Conservation (phyloP, 2,113 vertebrate genomes). For the Mobula birostris region DNA sequence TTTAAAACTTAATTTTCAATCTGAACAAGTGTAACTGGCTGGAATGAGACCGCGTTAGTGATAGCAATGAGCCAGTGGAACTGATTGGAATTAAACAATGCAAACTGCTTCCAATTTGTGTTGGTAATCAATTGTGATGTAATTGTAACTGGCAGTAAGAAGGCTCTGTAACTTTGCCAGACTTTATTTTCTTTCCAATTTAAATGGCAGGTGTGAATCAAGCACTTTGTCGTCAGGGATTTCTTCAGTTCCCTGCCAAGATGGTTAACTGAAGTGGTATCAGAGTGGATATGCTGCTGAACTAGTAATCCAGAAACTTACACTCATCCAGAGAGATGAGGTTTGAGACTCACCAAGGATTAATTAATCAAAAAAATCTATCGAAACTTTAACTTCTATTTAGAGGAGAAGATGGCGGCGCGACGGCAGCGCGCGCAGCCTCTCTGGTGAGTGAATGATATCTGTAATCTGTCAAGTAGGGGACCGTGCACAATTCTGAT, state of each 20-base stretch:
- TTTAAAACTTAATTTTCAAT: background rate
- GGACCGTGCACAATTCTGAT: too few species aligned
- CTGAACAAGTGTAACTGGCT: background rate
- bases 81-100: background rate
- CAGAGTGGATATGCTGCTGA: too few species aligned
- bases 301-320: too few species aligned
- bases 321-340: too few species aligned
- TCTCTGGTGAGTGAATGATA: too few species aligned
- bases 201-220: background rate
- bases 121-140: background rate
- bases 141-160: background rate
- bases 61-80: background rate
- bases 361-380: too few species aligned
- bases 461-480: too few species aligned
- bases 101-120: background rate
- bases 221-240: background rate
- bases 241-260: background rate
- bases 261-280: background rate
- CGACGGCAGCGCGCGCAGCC: too few species aligned
- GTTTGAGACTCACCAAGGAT: too few species aligned
- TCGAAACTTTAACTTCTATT: too few species aligned
- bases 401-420: too few species aligned
- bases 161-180: background rate
- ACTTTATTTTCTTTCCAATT: background rate
- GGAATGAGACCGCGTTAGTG: background rate